Evolutionary conservation across 2,113 vertebrate genomes (phyloP), one percentile per base, ranked within the genome.

Genomic region (Leptosomus discolor): DNA sequence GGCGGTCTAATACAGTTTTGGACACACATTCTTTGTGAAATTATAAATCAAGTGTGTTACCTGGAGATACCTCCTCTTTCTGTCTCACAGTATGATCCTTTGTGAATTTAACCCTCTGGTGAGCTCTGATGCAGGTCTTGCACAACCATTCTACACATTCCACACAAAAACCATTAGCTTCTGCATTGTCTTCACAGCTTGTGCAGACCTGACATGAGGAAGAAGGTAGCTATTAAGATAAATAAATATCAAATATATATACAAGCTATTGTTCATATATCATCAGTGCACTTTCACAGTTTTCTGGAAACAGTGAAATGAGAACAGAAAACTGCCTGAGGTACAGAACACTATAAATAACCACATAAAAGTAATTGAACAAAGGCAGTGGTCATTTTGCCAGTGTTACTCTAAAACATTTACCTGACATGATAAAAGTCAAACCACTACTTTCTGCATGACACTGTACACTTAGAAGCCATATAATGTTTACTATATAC

Each of bases 91-190:
- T 99, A 95, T 99, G 99, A 91, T 99, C 99, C 82, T 99, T 99
- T 67, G 99, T 99, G 98, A 99, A 99, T 97, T 99, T 99, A 43
- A 99, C 99, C 86, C 99, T 98, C 74, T 99, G 99, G 94, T 99
- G 99, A 54, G 99, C 99, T 97, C 99, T 98, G 48, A 99, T 99
- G 77, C 99, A 99, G 3, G 99, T 99, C 93, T 99, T 99, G 39
- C 99, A 99, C 85, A 99, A 98, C 98, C 99, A 99, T 97, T 99
- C 99, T 37, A 99, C 99, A 90, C 99, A 99, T 90, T 99, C 99
- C 73, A 99, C 99, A 85, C 99, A 99, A 98, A 99, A 99, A 1
- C 99, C 99, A 9, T 99, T 98, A 19, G 99, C 99, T 98, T 99
- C 99, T 2, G 99, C 99, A 94, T 99, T 99, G 96, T 99, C 99